These are phyloP conservation scores for Sminthopsis crassicaudata DNA, from an alignment of 2,113 vertebrate species.

Conservation along the genomic window DNA sequence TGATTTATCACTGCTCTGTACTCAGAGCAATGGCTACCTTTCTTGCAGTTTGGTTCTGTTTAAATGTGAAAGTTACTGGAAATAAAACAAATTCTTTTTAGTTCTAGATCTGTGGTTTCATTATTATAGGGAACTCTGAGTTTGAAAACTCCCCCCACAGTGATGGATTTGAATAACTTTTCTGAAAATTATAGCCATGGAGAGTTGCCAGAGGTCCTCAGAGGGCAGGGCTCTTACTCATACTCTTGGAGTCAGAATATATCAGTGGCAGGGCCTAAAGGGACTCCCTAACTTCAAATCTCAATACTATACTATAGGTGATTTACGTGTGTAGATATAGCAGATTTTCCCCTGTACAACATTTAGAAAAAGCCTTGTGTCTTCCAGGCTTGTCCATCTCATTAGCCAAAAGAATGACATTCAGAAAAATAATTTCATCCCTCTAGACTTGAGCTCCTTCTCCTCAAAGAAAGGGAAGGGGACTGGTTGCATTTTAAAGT, in stretches of 20 bases:
- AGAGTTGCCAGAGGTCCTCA: not conserved
- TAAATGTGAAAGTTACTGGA: not conserved
- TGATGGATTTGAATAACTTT: not conserved
- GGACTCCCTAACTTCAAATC: not conserved
- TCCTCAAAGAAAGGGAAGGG: not conserved
- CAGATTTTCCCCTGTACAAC: not conserved
- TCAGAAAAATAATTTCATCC: not conserved
- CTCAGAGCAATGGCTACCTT: rapidly evolving
- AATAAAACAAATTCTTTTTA: not conserved
- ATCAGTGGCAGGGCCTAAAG: not conserved
- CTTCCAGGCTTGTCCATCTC: not conserved
- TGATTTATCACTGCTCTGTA: not conserved
- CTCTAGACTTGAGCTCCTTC: not conserved
- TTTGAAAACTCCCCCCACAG: not conserved
- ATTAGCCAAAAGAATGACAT: not conserved
- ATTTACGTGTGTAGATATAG: not conserved
- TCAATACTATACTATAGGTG: not conserved
- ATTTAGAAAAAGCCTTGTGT: not conserved
- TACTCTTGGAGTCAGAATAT: not conserved
- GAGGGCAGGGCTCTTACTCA: not conserved
- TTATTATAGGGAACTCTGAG: not conserved
- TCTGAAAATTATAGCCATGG: not conserved
- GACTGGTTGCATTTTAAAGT: not conserved
- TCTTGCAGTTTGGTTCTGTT: not conserved
- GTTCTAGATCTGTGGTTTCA: not conserved